Percentiles rank a stretch among this genome's conserved stretches.
Conservation (phyloP, 2,797 vertebrate genomes). For the Varecia variegata region DNA sequence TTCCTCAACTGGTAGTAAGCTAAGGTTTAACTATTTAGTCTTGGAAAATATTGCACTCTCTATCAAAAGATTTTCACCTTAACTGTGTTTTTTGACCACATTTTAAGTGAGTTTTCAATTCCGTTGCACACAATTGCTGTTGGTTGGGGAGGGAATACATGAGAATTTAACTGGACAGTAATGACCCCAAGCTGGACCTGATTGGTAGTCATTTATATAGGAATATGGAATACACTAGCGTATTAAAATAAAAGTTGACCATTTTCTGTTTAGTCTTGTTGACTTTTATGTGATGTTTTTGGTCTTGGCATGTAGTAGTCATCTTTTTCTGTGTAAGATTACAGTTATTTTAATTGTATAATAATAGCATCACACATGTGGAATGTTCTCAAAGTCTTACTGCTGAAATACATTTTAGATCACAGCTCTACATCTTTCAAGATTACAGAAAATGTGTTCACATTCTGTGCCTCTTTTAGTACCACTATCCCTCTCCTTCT, state of each 20-base stretch:
- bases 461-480: not conserved
- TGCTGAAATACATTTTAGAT: not conserved
- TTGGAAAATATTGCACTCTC: not conserved
- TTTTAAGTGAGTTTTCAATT: not conserved
- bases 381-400: not conserved
- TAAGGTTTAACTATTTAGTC: not conserved
- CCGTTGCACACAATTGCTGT: not conserved
- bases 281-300: not conserved
- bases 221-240: not conserved
- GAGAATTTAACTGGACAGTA: not conserved
- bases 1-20: not conserved
- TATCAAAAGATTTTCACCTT: not conserved
- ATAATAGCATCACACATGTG: not conserved
- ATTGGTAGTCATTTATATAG: not conserved
- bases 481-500: not conserved
- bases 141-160: not conserved
- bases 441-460: not conserved
- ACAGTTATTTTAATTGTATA: not conserved
- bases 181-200: not conserved
- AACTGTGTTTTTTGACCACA: not conserved
- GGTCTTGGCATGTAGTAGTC: not conserved
- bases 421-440: not conserved
- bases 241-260: not conserved
- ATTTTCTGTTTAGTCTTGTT: not conserved
- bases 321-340: not conserved